Evolutionary conservation across 64 coral and sea anemone species (phyloP).

Genomic region (Montipora capricornis): DNA sequence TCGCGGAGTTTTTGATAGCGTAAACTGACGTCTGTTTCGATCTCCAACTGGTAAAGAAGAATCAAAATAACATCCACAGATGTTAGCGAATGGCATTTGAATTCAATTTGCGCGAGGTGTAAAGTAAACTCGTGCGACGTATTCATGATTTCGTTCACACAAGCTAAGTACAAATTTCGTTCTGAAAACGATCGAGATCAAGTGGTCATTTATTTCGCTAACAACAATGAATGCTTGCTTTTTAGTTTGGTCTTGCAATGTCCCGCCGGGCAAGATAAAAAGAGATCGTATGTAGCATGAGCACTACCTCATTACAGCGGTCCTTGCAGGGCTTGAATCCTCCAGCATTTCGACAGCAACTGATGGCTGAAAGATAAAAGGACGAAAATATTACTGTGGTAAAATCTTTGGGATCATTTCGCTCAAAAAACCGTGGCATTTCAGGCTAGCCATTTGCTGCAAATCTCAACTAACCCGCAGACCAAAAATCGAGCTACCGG

Average conservation of each 20-base stretch:
- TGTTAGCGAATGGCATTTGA: slow-evolving; percentile 53
- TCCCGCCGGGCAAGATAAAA: slow-evolving; percentile 88
- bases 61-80: slow-evolving; percentile 68
- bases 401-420: slow-evolving; percentile 11
- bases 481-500: slow-evolving; percentile 78
- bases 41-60: slow-evolving; percentile 76
- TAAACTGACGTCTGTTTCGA: slow-evolving; percentile 80
- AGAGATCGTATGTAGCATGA: slow-evolving; percentile 75
- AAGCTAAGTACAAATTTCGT: slow-evolving; percentile 43
- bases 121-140: slow-evolving; percentile 79
- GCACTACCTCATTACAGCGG: slow-evolving; percentile 88
- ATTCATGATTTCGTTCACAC: slow-evolving; percentile 37
- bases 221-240: slow-evolving; percentile 64
- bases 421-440: slow-evolving; percentile 24
- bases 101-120: slow-evolving; percentile 70
- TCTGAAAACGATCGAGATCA: slow-evolving; percentile 52
- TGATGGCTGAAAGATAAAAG: slow-evolving; percentile 82
- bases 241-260: slow-evolving; percentile 75
- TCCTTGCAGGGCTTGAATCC: slow-evolving; percentile 81
- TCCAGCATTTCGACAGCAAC: slow-evolving; percentile 78
- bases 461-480: slow-evolving; percentile 52
- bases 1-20: slow-evolving; percentile 80
- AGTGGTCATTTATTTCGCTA: slow-evolving; percentile 22
- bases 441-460: slow-evolving; percentile 32
- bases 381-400: not conserved